Base-by-base conservation (phyloP, 2,113 vertebrate genomes). In the Ceratotherium simum region DNA sequence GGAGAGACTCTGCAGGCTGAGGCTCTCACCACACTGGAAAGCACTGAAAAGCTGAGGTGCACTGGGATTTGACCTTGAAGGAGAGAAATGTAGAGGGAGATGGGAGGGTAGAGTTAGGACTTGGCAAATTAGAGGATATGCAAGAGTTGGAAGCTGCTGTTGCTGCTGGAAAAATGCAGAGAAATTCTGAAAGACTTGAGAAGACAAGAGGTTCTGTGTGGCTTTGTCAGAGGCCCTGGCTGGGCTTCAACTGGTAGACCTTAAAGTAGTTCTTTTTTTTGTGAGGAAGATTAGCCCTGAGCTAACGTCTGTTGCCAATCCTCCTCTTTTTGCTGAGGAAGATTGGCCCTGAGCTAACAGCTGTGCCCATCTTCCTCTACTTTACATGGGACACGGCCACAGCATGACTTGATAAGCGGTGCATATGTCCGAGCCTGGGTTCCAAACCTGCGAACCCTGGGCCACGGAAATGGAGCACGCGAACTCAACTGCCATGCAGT, bases 11-110 rank as follows among this genome's bases (percentile, higher is more conserved):
- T 8, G 25, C 23, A 1, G 69, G 67, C 51, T 0, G 31, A 85
- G 36, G 78, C 67, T 51, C n/a, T 85, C 33, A 27, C 17, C 54
- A 76, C 84, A 56, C 91, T 90, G 73, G 67, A 91, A 89, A 94
- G 84, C 29, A 75, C 93, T 97, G 95, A 90, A 95, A 93, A 93
- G 90, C 65, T 95, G 91, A 91, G 93, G 95, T 69, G 64, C 6
- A 29, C 94, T 97, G 97, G 97, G 97, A 95, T 81, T 65, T 85
- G 95, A 95, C 91, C 88, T 85, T 70, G 81, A 75, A 90, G 75
- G 36, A 85, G 48, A 79, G 70, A 91, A 8, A 46, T 4, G 33
- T 14, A 6, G 69, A 89, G 51, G 80, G 58, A 84, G 69, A 27
- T 0, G 0, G 36, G 67, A 95, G 33, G 62, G 72, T 20, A 31